A percentile compares a stretch with the other conserved stretches of the same genome.
phyloP scores from a whole-genome alignment of 2,888 invertebrate genomes.

The Anoplius nigerrimus region DNA sequence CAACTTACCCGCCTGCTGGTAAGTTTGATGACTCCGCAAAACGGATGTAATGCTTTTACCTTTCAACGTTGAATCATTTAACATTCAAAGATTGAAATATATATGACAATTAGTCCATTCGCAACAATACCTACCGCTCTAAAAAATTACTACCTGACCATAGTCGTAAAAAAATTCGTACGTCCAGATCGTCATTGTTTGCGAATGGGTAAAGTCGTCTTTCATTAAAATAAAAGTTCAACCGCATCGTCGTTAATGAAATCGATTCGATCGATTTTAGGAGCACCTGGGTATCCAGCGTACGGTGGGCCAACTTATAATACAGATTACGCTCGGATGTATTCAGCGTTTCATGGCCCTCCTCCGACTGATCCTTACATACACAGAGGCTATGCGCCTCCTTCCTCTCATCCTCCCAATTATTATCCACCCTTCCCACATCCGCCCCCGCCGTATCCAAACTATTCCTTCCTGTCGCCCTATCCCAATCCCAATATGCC shows the following conservation, averaged over 20 bases:
- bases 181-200: not conserved
- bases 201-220: too few relatives aligned
- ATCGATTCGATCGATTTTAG: conserved; percentile 35
- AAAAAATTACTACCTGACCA: too few relatives aligned
- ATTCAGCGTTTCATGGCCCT: conserved; percentile 71
- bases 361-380: conserved; percentile 72
- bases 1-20: conserved; percentile 71
- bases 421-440: conserved; percentile 74
- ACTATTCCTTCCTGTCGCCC: conserved; percentile 77
- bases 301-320: conserved; percentile 71
- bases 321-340: conserved; percentile 72
- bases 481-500: conserved; percentile 75
- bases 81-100: not conserved
- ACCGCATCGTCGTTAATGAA: not conserved
- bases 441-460: conserved; percentile 77
- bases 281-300: conserved; percentile 70
- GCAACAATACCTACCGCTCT: not conserved
- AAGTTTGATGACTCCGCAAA: conserved; percentile 35
- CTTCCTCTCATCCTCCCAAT: conserved; percentile 69
- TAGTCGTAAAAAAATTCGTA: not conserved
- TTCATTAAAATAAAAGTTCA: too few relatives aligned
- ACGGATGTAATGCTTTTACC: not conserved
- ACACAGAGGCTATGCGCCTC: conserved; percentile 70
- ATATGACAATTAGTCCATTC: not conserved
- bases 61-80: not conserved